Evolutionary conservation across 2,113 vertebrate species (phyloP), one percentile per base, ranked within the genome.

Genomic region (Panurus biarmicus): DNA sequence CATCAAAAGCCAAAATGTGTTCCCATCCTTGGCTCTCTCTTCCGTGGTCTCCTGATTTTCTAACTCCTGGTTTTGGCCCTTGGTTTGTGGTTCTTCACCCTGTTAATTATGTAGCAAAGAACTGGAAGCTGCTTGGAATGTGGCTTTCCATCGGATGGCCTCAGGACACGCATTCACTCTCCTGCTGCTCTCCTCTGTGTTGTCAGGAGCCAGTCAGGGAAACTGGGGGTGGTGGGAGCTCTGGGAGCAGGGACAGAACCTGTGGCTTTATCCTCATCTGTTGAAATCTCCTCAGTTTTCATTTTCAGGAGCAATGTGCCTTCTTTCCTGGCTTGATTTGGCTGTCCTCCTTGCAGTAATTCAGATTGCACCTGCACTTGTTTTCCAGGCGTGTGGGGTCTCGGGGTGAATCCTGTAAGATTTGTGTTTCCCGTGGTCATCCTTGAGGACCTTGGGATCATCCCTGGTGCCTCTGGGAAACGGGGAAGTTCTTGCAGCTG

Each of bases 91-190:
- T 94, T 96, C 76, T 69, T 75, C 58, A 20, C 48, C 7, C 65
- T 9, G 57, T 61, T 96, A 94, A 94, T 95, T 94, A 69, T 16
- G 51, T 2, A 36, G 66, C 81, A 54, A 84, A 12, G 65, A 78
- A 22, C 16, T 31, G 44, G 75, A 23, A 80, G 48, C 58, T 19
- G 0, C 44, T 84, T 71, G 73, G 76, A 60, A 47, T 90, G 95
- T 78, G 94, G 94, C 6, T 94, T 92, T 72, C 86, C 89, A 82
- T 93, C 12, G 4, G 8, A 65, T 93, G 91, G 94, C 94, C 93
- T 53, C 53, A 0, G 94, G 96, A 90, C 89, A 94, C 14, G 0
- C 14, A 45, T 96, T 96, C 33, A 0, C 70, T 75, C 53, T 80
- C 20, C 31, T 28, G 58, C 51, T 15, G 23, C 62, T n/a, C n/a